Base-by-base conservation (phyloP, 2,888 invertebrate species). In the Hecatera dysodea region DNA sequence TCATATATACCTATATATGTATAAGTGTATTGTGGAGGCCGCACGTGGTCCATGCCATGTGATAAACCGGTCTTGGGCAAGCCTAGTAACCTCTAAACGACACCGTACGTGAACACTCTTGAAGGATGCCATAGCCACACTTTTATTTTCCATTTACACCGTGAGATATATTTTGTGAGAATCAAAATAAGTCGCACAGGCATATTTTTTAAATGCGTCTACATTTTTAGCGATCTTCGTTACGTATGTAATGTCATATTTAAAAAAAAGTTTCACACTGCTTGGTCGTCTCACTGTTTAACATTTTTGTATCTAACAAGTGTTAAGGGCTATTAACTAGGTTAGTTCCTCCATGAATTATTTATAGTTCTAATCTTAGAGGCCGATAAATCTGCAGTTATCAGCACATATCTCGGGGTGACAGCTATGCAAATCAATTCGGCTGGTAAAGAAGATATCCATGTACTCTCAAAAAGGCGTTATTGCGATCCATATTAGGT, bases 11-110 rank as follows among this genome's bases (percentile, higher is more conserved):
- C 46, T 65, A 29, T 76, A 72, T 81, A 81, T 77, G 72, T 87
- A 86, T 81, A 86, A 22, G 72, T 77, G 55, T 82, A 89, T 91
- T 91, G 91, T 92, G 91, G 92, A 93, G 93, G 94, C 92, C 93
- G 94, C 96, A 96, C 96, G 96, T 96, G 95, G 94, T 89, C 81
- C 80, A 80, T 82, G 79, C 94, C 96, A 96, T 96, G 95, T 95
- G 95, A 94, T 90, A 93, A 95, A 96, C 96, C 95, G 95, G 96
- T 96, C 91, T 83, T 80, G 86, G 84, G 82, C 90, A 88, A 92
- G 94, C 96, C 95, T 93, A 96, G 93, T 96, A 96, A 96, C 96
- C 96, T 96, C 95, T 90, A 95, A 95, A 94, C 93, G 94, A 93
- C 94, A 93, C 85, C 89, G 87, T 88, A 90, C 91, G 90, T 89